Percentiles rank a stretch among this genome's conserved stretches.
Evolutionary conservation across 2,888 invertebrate species (phyloP).

Genomic region (Lithophane leautieri): DNA sequence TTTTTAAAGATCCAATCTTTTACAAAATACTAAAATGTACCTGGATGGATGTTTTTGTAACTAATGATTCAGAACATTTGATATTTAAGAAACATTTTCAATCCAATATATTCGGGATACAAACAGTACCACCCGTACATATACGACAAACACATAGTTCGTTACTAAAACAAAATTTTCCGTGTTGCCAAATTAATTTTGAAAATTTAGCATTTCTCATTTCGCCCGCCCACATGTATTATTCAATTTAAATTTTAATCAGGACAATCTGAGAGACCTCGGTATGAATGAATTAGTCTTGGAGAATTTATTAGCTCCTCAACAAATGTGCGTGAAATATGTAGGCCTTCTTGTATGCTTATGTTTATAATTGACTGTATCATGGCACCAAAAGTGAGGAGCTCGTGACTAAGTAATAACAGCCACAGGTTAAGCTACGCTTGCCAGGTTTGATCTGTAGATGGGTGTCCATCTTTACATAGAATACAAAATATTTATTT

Average conservation of each 20-base stretch:
- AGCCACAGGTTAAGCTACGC: no score
- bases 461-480: no score
- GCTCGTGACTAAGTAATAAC: no score
- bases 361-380: not conserved
- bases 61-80: not conserved
- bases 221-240: slow-evolving; percentile 55
- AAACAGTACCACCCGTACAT: slow-evolving; percentile 4
- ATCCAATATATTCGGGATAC: not conserved
- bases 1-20: not conserved
- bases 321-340: slow-evolving; percentile 33
- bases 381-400: no score
- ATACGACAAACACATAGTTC: slow-evolving; percentile 32
- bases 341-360: slow-evolving; percentile 11
- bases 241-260: slow-evolving; percentile 71
- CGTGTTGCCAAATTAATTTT: slow-evolving; percentile 57
- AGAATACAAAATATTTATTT: no score
- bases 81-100: slow-evolving; percentile 14
- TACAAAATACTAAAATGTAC: not conserved
- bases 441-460: no score
- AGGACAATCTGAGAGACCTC: slow-evolving; percentile 58
- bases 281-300: slow-evolving; percentile 60
- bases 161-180: slow-evolving; percentile 50
- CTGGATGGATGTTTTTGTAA: not conserved
- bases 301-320: slow-evolving; percentile 61
- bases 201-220: slow-evolving; percentile 58